Evolutionary conservation across 2,113 vertebrate genomes (phyloP).

Genomic region (Anolis carolinensis): DNA sequence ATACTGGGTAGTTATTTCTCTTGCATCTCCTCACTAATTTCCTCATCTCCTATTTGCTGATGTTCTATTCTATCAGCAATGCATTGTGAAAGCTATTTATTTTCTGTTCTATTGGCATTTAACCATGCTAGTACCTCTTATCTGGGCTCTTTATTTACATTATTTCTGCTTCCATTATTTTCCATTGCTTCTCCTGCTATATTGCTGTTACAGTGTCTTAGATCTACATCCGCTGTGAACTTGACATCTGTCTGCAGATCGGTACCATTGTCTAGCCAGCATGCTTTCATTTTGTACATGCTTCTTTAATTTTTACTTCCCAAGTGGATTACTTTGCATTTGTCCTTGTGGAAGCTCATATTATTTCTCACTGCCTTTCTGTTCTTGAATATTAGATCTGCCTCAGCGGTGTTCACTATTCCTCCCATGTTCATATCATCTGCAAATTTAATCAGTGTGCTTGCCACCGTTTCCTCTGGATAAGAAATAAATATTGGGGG

Average conservation of each 20-base stretch:
- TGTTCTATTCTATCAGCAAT: slow-evolving; percentile 23
- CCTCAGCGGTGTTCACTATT: neutral
- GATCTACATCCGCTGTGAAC: slow-evolving; percentile 32
- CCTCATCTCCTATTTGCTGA: neutral
- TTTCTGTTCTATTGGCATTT: slow-evolving; percentile 33
- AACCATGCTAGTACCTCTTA: neutral
- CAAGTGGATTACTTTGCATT: slow-evolving; percentile 26
- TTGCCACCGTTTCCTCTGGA: slow-evolving; percentile 28
- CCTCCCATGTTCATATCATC: neutral
- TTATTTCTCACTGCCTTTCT: slow-evolving; percentile 45
- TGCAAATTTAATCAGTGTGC: slow-evolving; percentile 28
- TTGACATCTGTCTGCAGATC: slow-evolving; percentile 27
- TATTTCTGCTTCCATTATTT: slow-evolving; percentile 26
- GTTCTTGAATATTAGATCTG: slow-evolving; percentile 31
- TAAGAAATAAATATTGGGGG: slow-evolving; percentile 17
- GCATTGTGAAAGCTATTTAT: slow-evolving; percentile 28
- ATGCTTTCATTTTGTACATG: slow-evolving; percentile 29
- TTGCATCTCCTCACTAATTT: neutral
- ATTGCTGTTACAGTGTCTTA: slow-evolving; percentile 12
- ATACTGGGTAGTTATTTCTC: neutral
- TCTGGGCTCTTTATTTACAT: slow-evolving; percentile 42
- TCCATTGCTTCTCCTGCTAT: slow-evolving; percentile 4
- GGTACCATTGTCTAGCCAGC: slow-evolving; percentile 18
- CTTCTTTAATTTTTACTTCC: slow-evolving; percentile 41
- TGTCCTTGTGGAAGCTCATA: slow-evolving; percentile 46